These are phyloP conservation scores for Eospalax fontanierii DNA, from an alignment of 2,797 vertebrate species.

Conservation along the genomic window DNA sequence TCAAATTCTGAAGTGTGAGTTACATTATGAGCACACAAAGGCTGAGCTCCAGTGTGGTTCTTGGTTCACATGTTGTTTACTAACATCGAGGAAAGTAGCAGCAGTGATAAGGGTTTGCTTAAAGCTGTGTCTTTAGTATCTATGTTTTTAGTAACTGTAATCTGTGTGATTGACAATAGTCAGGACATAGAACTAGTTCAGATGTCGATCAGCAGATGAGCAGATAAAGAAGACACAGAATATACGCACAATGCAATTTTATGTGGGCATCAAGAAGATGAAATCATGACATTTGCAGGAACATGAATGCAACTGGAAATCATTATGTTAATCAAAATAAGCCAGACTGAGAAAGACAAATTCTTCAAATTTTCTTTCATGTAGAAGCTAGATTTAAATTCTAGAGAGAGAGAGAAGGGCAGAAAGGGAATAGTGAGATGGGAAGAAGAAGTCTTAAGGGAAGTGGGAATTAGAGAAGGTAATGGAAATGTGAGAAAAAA, in stretches of 20 bases:
- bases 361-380: neutral
- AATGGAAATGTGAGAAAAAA: neutral
- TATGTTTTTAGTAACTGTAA: neutral
- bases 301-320: neutral
- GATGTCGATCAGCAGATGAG: neutral
- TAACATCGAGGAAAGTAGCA: neutral
- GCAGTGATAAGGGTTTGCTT: neutral
- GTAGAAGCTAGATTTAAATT: neutral
- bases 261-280: neutral
- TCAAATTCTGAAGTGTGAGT: neutral
- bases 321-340: neutral
- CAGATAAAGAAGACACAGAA: neutral
- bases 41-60: conserved; percentile 3
- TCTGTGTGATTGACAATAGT: no score
- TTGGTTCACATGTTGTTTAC: neutral
- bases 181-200: neutral
- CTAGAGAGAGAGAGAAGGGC: no score
- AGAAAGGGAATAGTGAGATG: neutral
- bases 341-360: neutral
- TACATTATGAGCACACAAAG: neutral
- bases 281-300: neutral
- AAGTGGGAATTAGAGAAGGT: neutral
- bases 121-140: neutral
- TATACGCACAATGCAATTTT: neutral
- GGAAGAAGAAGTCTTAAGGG: neutral